phyloP scores from a whole-genome alignment of 2,797 vertebrate species.

The Myotis vivesi region DNA sequence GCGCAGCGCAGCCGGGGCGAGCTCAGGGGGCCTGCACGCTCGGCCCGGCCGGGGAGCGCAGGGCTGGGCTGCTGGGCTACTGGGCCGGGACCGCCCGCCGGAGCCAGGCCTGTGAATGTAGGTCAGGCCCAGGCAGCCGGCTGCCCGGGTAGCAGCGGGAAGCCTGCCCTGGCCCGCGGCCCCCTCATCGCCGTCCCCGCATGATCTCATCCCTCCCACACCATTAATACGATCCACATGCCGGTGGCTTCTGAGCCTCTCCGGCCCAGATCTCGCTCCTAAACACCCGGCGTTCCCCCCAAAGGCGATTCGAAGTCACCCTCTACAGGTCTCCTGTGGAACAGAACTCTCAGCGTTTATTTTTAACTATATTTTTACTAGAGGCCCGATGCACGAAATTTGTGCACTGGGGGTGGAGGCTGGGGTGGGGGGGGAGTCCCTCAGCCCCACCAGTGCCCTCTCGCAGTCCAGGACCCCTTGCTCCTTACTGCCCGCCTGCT shows the following conservation, averaged over 20 bases:
- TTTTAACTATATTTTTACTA: too few relatives aligned
- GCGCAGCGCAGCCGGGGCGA: fast-evolving
- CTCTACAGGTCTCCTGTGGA: background rate
- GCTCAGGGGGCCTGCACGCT: fast-evolving
- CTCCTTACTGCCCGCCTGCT: too few relatives aligned
- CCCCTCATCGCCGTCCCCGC: background rate
- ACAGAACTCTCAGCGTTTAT: background rate
- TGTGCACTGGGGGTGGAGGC: too few relatives aligned
- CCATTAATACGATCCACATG: background rate
- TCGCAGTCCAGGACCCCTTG: too few relatives aligned
- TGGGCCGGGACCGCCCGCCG: fast-evolving
- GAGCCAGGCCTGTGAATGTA: background rate
- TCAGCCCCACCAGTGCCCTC: too few relatives aligned
- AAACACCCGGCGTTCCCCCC: background rate
- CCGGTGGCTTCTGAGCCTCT: background rate
- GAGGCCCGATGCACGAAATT: too few relatives aligned
- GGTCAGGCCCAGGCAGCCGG: background rate
- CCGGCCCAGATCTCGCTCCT: background rate
- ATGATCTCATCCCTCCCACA: conserved; percentile 48
- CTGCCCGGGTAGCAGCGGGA: background rate
- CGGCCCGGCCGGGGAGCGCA: fast-evolving
- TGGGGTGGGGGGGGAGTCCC: too few relatives aligned
- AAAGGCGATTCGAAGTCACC: background rate
- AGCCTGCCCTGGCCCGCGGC: background rate
- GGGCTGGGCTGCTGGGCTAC: background rate